Base-by-base conservation (phyloP, 2,113 vertebrate species). In the Natator depressus region DNA sequence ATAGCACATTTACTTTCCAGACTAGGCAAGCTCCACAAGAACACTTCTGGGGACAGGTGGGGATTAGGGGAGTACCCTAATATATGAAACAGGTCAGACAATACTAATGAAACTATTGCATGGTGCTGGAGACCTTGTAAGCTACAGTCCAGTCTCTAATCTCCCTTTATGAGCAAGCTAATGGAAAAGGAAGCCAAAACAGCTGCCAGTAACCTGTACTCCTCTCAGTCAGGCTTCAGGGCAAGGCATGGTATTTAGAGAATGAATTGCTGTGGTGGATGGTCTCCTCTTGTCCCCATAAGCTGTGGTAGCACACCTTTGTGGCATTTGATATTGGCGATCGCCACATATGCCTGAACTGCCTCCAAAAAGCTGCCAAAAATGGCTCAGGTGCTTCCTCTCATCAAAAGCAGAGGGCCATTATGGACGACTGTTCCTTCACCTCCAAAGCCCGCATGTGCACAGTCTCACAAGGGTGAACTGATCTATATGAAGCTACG, bases 401-500 rank as follows among this genome's bases (percentile, higher is more conserved):
- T 76, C 72, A 46, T 76, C 72, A 13, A 76, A 76, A 76, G 38
- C 72, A 76, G 72, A 76, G 20, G 72, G 38, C 22, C 72, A 76
- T 76, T 24, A 76, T 46, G 38, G 42, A 46, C 22, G 46, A 46
- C 10, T 76, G 72, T 76, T 25, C 42, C 42, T 38, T 42, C 10
- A 0, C 76, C 29, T 93, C 85, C n/a, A 80, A 95, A 94, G 1
- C 1, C 87, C 38, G 4, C 0, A 1, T 76, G 2, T 0, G 2
- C 89, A 29, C 6, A n/a, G 75, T 84, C 75, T 14, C n/a, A 47
- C 5, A 80, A 35, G 17, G 50, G 49, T 3, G 1, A 2, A 82
- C 17, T 10, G 55, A 62, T n/a, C 75, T 89, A 93, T 57, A 13
- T 6, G 93, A 92, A 85, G 90, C 83, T 10, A 50, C 11, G 69